These are phyloP conservation scores for Tachina lurida DNA, from an alignment of 2,888 invertebrate species.

Conservation along the genomic window DNA sequence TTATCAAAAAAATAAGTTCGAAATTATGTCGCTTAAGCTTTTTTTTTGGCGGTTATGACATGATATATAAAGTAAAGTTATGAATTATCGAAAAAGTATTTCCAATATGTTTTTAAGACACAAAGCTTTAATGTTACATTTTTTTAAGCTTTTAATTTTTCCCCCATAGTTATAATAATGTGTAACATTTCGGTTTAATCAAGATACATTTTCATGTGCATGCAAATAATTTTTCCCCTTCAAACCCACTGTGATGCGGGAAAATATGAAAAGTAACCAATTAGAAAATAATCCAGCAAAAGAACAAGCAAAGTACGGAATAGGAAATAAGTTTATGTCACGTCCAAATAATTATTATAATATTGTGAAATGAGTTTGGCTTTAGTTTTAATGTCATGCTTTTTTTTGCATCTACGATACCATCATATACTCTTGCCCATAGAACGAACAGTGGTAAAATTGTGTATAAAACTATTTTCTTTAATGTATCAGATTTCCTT, in stretches of 20 bases:
- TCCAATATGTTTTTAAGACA: too few species aligned
- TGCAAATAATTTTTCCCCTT: too few species aligned
- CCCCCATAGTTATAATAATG: too few species aligned
- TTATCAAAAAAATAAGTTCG: too few species aligned
- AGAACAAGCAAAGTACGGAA: neutral
- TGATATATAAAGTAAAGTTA: too few species aligned
- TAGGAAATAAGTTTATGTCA: constrained; percentile 63
- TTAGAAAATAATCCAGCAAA: constrained; percentile 7
- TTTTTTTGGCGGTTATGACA: too few species aligned
- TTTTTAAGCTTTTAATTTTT: too few species aligned
- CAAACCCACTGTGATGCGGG: neutral
- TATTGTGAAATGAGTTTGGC: constrained; percentile 68
- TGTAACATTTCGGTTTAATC: too few species aligned
- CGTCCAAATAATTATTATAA: constrained; percentile 67
- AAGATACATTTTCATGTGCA: too few species aligned
- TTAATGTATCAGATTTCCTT: constrained; percentile 20
- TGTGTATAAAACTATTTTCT: constrained; percentile 15
- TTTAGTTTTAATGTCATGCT: constrained; percentile 31
- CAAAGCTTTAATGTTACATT: too few species aligned
- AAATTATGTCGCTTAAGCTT: too few species aligned
- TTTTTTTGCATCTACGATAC: neutral
- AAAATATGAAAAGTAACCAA: constrained; percentile 39
- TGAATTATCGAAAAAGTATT: too few species aligned
- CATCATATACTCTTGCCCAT: neutral
- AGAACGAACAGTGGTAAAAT: neutral